phyloP scores from a whole-genome alignment of 1,140 invertebrate species.

The Macrostomum lignano region DNA sequence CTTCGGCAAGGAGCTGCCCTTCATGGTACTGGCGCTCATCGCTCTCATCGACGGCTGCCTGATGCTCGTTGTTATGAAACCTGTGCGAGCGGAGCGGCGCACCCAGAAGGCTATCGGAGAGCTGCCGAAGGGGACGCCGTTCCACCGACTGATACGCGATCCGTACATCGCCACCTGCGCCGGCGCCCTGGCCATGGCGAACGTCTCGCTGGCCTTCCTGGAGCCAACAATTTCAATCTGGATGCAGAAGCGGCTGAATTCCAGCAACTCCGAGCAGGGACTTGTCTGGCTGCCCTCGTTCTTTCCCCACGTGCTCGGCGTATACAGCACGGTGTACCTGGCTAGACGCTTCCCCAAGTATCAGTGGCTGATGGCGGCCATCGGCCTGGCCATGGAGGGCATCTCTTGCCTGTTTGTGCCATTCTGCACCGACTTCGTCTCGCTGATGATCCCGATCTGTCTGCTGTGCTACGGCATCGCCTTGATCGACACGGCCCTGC shows the following conservation, averaged over 20 bases:
- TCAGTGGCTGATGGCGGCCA: constrained; percentile 79
- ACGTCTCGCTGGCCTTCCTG: constrained; percentile 82
- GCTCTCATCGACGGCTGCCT: constrained; percentile 75
- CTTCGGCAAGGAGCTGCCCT: constrained; percentile 85
- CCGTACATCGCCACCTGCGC: constrained; percentile 86
- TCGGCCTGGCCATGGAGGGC: constrained; percentile 69
- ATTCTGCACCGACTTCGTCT: constrained; percentile 59
- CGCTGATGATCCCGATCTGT: constrained; percentile 80
- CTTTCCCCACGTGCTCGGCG: constrained; percentile 84
- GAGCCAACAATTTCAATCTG: constrained; percentile 93
- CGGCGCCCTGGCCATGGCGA: constrained; percentile 91
- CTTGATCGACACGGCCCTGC: constrained; percentile 75
- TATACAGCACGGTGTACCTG: constrained; percentile 77
- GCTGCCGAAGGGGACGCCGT: constrained; percentile 37
- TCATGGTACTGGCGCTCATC: constrained; percentile 70
- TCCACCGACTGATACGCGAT: constrained; percentile 77
- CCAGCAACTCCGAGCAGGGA: too few species aligned
- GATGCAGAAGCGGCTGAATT: constrained; percentile 74
- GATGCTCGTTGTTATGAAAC: constrained; percentile 68
- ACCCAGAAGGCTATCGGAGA: constrained; percentile 3
- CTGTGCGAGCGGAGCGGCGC: constrained; percentile 14
- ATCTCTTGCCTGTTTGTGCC: constrained; percentile 80
- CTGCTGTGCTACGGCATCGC: constrained; percentile 96
- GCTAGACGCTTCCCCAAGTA: constrained; percentile 68
- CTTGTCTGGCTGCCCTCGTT: constrained; percentile 98